Evolutionary conservation across 2,797 vertebrate species (phyloP).

Genomic region (Strix occidentalis): DNA sequence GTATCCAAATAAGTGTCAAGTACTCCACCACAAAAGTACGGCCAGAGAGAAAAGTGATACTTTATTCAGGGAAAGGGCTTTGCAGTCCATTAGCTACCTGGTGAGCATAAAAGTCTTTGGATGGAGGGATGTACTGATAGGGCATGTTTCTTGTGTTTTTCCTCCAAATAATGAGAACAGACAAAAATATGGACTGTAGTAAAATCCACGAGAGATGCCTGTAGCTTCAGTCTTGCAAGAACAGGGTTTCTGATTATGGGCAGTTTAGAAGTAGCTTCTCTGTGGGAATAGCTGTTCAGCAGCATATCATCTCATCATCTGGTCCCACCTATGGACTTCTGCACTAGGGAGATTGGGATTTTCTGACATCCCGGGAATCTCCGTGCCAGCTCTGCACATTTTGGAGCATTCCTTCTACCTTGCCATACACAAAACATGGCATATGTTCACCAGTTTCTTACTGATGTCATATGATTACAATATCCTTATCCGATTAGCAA

Average conservation of each 20-base stretch:
- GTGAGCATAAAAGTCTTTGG: neutral
- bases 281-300: neutral
- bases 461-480: constrained; percentile 31
- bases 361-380: neutral
- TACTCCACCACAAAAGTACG: neutral
- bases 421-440: neutral
- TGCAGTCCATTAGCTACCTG: neutral
- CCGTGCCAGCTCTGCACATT: neutral
- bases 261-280: neutral
- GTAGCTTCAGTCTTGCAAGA: neutral
- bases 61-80: neutral
- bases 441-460: neutral
- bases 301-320: neutral
- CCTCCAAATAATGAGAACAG: neutral
- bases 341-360: neutral
- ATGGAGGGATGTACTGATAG: neutral
- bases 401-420: neutral
- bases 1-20: neutral
- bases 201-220: neutral
- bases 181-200: neutral
- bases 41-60: neutral
- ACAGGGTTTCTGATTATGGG: neutral
- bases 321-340: neutral
- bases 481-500: constrained; percentile 44
- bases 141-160: neutral